Evolutionary conservation across 2,113 vertebrate genomes (phyloP).

Genomic region (Pimephales promelas): DNA sequence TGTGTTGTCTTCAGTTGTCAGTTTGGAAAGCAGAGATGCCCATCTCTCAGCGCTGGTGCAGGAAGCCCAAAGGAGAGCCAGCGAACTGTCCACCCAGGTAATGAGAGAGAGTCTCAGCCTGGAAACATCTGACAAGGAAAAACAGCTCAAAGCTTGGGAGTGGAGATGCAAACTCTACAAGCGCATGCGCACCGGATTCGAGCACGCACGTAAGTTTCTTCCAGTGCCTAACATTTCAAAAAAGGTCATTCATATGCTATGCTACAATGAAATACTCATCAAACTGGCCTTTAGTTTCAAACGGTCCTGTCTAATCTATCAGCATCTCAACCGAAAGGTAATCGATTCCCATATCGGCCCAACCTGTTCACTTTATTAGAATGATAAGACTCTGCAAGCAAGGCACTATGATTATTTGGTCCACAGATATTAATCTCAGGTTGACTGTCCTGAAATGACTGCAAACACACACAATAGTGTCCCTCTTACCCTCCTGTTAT

Average conservation of each 20-base stretch:
- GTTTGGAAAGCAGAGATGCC: conserved; percentile 81
- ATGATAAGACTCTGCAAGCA: conserved; percentile 15
- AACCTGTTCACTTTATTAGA: conserved; percentile 19
- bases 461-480: conserved; percentile 22
- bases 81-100: conserved; percentile 81
- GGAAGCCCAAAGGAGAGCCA: conserved; percentile 87
- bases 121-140: conserved; percentile 86
- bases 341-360: background rate
- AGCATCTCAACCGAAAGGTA: conserved; percentile 19
- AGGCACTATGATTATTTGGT: conserved; percentile 11
- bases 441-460: conserved; percentile 33
- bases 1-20: conserved; percentile 75
- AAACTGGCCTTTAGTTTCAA: conserved; percentile 20
- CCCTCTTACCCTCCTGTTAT: background rate
- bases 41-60: conserved; percentile 83
- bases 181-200: conserved; percentile 89
- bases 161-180: conserved; percentile 90
- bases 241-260: background rate
- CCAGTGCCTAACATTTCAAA: background rate
- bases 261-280: background rate
- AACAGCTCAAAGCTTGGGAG: conserved; percentile 90
- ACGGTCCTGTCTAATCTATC: conserved; percentile 4
- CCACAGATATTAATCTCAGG: conserved; percentile 33
- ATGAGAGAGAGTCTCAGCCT: conserved; percentile 78
- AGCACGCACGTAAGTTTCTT: conserved; percentile 86